phyloP scores from a whole-genome alignment of 2,888 invertebrate genomes.

The Ennomos erosarius region DNA sequence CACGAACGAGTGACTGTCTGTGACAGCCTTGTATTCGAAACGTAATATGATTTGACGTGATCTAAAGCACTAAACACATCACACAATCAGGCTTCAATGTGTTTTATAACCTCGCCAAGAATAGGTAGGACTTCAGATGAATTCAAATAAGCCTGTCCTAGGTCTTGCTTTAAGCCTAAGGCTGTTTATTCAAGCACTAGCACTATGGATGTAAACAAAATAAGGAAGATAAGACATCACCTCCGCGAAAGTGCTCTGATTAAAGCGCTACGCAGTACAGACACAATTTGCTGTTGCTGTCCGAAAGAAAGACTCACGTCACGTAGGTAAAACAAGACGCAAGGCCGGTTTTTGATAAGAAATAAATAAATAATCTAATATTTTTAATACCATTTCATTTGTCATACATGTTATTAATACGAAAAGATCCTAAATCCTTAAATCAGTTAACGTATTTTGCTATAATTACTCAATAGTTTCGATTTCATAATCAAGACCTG shows the following conservation, averaged over 20 bases:
- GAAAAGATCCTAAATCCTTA: too few relatives aligned
- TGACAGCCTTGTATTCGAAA: slow-evolving; percentile 74
- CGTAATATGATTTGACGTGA: slow-evolving; percentile 66
- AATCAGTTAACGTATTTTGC: slow-evolving; percentile 41
- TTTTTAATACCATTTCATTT: too few relatives aligned
- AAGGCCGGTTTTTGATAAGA: too few relatives aligned
- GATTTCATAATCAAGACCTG: slow-evolving; percentile 78
- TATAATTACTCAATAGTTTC: slow-evolving; percentile 73
- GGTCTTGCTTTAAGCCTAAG: slow-evolving; percentile 13
- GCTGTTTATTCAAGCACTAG: slow-evolving; percentile 4
- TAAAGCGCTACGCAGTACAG: too few relatives aligned
- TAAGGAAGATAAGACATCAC: too few relatives aligned
- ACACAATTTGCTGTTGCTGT: too few relatives aligned
- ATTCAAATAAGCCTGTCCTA: slow-evolving; percentile 28
- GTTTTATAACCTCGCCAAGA: slow-evolving; percentile 29
- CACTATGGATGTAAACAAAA: not conserved
- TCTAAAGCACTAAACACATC: slow-evolving; percentile 59
- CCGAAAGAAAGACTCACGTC: too few relatives aligned
- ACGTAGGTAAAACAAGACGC: too few relatives aligned
- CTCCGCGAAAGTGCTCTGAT: too few relatives aligned
- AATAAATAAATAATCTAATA: too few relatives aligned
- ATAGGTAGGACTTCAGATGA: slow-evolving; percentile 28
- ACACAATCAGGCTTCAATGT: slow-evolving; percentile 41
- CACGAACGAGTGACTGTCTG: slow-evolving; percentile 81
- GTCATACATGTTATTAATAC: too few relatives aligned